Conservation (phyloP, 2,888 invertebrate species). For the Zygogramma bicolorata region DNA sequence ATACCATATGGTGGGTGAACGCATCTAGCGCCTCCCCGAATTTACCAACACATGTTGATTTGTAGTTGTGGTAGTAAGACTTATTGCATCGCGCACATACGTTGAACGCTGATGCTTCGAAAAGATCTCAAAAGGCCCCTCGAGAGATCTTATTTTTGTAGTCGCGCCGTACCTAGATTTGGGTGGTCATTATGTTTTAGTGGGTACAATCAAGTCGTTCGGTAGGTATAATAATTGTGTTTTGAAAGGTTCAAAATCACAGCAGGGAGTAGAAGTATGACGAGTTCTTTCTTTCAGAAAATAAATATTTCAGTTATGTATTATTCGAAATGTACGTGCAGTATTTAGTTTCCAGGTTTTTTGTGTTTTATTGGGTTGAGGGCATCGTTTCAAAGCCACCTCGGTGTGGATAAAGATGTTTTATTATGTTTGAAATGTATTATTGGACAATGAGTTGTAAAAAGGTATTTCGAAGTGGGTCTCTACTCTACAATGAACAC, state of each 20-base stretch:
- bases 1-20: neutral
- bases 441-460: neutral
- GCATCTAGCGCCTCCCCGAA: neutral
- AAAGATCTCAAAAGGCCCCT: neutral
- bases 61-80: too few relatives aligned
- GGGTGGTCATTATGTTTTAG: conserved; percentile 23
- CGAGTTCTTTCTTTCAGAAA: neutral
- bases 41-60: conserved; percentile 8
- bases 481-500: too few relatives aligned
- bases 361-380: neutral
- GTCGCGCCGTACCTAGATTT: conserved; percentile 12
- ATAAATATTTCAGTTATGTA: neutral
- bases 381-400: neutral
- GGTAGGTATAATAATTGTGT: neutral
- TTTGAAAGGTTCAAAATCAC: neutral
- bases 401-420: neutral
- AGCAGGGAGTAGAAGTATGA: neutral
- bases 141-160: too few relatives aligned
- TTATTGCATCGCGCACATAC: neutral
- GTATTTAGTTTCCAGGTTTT: neutral
- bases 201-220: conserved; percentile 6
- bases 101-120: neutral
- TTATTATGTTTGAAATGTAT: neutral
- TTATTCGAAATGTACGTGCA: neutral
- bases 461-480: too few relatives aligned